Evolutionary conservation across 1,140 invertebrate species (phyloP).

Genomic region (Chymomyza costata): DNA sequence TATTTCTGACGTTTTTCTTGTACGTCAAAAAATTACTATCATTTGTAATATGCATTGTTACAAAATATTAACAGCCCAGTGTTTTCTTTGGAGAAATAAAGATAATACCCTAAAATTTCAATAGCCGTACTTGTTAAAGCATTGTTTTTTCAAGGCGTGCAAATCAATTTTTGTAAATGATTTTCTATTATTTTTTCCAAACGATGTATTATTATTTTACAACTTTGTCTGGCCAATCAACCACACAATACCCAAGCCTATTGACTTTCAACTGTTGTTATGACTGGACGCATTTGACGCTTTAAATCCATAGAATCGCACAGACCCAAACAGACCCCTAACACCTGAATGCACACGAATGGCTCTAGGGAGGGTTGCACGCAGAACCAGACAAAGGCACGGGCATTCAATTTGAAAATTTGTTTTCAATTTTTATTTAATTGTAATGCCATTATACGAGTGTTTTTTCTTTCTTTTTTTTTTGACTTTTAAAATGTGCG

Average conservation of each 20-base stretch:
- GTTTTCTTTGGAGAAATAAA: too few relatives aligned
- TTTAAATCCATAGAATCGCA: constrained; percentile 57
- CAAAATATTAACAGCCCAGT: too few relatives aligned
- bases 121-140: constrained; percentile 61
- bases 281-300: constrained; percentile 67
- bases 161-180: constrained; percentile 49
- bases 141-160: constrained; percentile 44
- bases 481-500: constrained; percentile 59
- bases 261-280: constrained; percentile 44
- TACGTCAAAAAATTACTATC: too few relatives aligned
- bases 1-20: too few relatives aligned
- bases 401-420: constrained; percentile 56
- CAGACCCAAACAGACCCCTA: constrained; percentile 19
- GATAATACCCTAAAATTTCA: too few relatives aligned
- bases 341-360: constrained; percentile 10
- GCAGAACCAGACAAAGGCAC: constrained; percentile 29
- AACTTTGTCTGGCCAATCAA: neutral
- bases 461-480: constrained; percentile 42
- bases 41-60: too few relatives aligned
- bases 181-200: constrained; percentile 9
- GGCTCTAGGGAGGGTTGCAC: neutral
- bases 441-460: constrained; percentile 45
- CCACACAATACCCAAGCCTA: neutral
- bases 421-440: constrained; percentile 42
- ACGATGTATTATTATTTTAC: neutral